These are phyloP conservation scores for Cryptotis parvus DNA, from an alignment of 2,113 vertebrate genomes.

Conservation along the genomic window DNA sequence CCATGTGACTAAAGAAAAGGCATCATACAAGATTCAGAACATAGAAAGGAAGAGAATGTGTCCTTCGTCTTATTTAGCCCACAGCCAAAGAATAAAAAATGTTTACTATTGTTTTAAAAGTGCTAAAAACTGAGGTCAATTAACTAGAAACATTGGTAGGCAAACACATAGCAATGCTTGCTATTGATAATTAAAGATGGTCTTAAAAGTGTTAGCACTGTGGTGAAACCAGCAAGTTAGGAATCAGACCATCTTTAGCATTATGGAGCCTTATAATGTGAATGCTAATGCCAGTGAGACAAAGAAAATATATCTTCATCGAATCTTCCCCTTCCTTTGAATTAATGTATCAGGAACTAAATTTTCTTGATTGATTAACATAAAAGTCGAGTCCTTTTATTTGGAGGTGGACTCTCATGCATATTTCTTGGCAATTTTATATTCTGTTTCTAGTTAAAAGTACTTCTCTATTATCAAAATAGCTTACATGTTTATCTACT, in stretches of 20 bases:
- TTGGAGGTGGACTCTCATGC: not conserved
- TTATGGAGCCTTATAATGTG: not conserved
- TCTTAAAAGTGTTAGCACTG: slow-evolving; percentile 57
- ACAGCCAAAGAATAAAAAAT: slow-evolving; percentile 74
- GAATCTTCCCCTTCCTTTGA: no score
- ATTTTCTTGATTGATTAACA: not conserved
- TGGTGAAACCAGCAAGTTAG: not conserved
- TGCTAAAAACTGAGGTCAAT: slow-evolving; percentile 79
- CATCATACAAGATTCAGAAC: slow-evolving; percentile 80
- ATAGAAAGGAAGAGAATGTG: slow-evolving; percentile 66
- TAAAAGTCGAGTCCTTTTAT: not conserved
- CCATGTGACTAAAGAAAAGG: slow-evolving; percentile 72
- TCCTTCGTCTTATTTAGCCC: not conserved
- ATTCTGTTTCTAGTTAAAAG: not conserved
- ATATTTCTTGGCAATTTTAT: not conserved
- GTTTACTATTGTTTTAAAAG: slow-evolving; percentile 77
- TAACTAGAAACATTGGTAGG: slow-evolving; percentile 60
- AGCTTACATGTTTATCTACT: not conserved
- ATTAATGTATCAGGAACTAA: not conserved
- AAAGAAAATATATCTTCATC: not conserved
- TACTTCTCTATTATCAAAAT: slow-evolving; percentile 1
- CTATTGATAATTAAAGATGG: slow-evolving; percentile 24
- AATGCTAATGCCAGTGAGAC: not conserved
- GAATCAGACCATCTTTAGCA: not conserved
- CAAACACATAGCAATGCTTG: slow-evolving; percentile 40